A percentile compares a stretch with the other conserved stretches of the same genome.
Evolutionary conservation across 2,888 invertebrate genomes (phyloP).

Genomic region (Onchidella celtica): DNA sequence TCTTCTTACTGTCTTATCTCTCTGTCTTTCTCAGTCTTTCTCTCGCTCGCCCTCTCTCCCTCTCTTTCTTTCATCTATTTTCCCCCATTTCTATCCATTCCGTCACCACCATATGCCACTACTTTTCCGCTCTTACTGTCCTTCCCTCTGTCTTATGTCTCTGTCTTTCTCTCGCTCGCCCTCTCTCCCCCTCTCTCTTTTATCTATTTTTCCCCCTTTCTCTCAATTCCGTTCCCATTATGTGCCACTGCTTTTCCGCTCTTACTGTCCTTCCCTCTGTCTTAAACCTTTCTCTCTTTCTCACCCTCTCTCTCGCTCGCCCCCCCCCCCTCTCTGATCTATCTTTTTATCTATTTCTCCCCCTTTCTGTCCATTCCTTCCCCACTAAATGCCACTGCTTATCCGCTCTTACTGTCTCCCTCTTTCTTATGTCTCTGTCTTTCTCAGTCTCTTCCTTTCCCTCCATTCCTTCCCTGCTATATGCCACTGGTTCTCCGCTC

Average conservation of each 20-base stretch:
- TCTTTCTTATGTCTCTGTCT: neutral
- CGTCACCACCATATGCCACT: neutral
- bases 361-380: slow-evolving; percentile 1
- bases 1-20: neutral
- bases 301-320: neutral
- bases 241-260: slow-evolving; percentile 1
- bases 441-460: neutral
- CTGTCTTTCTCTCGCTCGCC: neutral
- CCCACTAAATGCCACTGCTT: too few species aligned
- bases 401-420: too few species aligned
- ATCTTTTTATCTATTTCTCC: neutral
- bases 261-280: too few species aligned
- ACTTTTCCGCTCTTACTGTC: neutral
- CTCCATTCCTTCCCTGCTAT: neutral
- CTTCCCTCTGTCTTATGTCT: neutral
- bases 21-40: neutral
- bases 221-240: neutral
- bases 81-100: neutral
- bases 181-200: neutral
- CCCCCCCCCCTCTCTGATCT: neutral
- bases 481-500: neutral
- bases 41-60: slow-evolving; percentile 10
- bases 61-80: slow-evolving; percentile 15
- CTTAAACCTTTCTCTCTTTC: too few species aligned
- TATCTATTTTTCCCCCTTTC: slow-evolving; percentile 12